Conservation (phyloP, 2,888 invertebrate genomes). For the Dione juno region DNA sequence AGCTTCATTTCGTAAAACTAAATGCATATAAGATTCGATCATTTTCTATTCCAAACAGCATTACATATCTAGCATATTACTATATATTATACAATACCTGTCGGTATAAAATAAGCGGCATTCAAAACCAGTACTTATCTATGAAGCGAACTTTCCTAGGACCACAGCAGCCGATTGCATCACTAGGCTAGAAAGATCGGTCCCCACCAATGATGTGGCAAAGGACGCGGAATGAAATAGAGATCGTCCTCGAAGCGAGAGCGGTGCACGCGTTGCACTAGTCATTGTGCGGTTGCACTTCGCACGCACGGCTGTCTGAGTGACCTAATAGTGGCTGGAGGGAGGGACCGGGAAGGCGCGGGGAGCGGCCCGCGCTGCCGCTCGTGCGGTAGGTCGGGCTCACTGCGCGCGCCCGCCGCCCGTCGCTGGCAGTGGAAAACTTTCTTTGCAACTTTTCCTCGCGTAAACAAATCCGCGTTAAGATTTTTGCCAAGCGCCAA, state of each 20-base stretch:
- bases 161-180: conserved; percentile 71
- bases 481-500: conserved; percentile 64
- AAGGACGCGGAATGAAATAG: conserved; percentile 83
- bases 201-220: conserved; percentile 81
- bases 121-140: conserved; percentile 64
- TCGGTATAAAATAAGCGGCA: conserved; percentile 56
- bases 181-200: conserved; percentile 81
- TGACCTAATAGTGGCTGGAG: conserved; percentile 83
- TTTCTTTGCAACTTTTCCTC: conserved; percentile 81
- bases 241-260: conserved; percentile 84
- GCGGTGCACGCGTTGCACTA: conserved; percentile 83
- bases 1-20: neutral
- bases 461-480: conserved; percentile 74
- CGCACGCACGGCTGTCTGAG: conserved; percentile 80
- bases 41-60: neutral
- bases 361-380: conserved; percentile 68
- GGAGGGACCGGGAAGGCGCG: conserved; percentile 81
- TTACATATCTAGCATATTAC: neutral
- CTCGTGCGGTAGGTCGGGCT: conserved; percentile 83
- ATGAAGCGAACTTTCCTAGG: conserved; percentile 69
- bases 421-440: conserved; percentile 76
- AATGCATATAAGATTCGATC: neutral
- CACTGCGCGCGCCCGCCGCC: conserved; percentile 77
- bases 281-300: conserved; percentile 81
- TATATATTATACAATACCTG: conserved; percentile 36